phyloP scores from a whole-genome alignment of 1,140 invertebrate genomes.

The Ceratina calcarata region DNA sequence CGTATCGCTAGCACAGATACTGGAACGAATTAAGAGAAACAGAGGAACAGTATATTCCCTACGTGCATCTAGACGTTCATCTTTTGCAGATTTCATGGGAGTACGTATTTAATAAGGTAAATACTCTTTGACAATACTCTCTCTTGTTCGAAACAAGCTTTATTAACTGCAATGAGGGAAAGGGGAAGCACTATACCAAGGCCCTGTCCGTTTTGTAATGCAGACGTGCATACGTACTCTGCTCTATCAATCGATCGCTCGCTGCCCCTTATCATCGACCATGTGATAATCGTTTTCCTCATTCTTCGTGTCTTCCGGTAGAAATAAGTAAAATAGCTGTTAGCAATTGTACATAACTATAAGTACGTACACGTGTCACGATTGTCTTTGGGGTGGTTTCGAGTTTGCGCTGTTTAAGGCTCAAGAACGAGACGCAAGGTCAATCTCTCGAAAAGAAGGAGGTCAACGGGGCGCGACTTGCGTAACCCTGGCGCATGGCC shows the following conservation, averaged over 20 bases:
- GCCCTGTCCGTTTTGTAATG: conserved; percentile 28
- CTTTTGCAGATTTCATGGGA: not conserved
- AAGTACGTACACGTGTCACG: not conserved
- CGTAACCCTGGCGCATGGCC: conserved; percentile 75
- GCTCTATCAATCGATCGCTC: conserved; percentile 58
- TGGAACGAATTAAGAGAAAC: too few species aligned
- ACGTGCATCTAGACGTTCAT: too few species aligned
- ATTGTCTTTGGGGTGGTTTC: conserved; percentile 35
- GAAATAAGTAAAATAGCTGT: too few species aligned
- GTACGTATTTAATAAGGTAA: not conserved
- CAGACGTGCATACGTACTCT: conserved; percentile 20
- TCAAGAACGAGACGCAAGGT: conserved; percentile 73
- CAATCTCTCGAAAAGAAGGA: conserved; percentile 71
- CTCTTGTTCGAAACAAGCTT: not conserved
- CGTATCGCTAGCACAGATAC: too few species aligned
- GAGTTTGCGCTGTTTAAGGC: conserved; percentile 37
- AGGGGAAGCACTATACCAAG: conserved; percentile 43
- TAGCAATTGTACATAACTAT: too few species aligned
- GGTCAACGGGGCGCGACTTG: conserved; percentile 75
- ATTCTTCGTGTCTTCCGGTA: too few species aligned
- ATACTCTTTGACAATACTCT: not conserved
- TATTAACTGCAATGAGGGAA: not conserved
- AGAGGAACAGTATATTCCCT: too few species aligned
- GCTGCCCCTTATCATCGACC: not conserved
- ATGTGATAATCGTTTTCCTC: too few species aligned